Percentiles rank a stretch among this genome's conserved stretches.
phyloP scores from a whole-genome alignment of 2,797 vertebrate species.

The Chiroxiphia lanceolata region DNA sequence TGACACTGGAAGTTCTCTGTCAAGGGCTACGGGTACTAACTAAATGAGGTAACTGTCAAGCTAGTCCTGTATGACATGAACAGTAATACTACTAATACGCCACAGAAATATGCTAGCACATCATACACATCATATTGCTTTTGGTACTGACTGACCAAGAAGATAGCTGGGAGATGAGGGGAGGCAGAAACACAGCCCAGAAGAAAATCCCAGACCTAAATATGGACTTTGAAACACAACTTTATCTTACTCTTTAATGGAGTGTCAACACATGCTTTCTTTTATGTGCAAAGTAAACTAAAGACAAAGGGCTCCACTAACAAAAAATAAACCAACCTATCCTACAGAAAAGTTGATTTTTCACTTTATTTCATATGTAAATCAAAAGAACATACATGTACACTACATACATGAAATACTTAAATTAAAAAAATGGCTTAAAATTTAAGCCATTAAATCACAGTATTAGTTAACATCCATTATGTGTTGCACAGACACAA shows the following conservation, averaged over 20 bases:
- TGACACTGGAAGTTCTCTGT: neutral
- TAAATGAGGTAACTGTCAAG: neutral
- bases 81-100: neutral
- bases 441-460: slow-evolving; percentile 2
- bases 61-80: neutral
- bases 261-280: neutral
- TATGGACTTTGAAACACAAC: neutral
- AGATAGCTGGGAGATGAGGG: neutral
- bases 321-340: neutral
- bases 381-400: neutral
- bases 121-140: neutral
- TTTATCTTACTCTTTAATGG: neutral
- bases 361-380: neutral
- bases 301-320: neutral
- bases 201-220: neutral
- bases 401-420: neutral
- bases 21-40: neutral
- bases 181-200: neutral
- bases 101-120: neutral
- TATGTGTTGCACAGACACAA: slow-evolving; percentile 20
- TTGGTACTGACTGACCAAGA: neutral
- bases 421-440: neutral
- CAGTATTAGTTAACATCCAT: neutral
- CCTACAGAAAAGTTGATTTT: neutral
- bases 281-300: neutral